Percentiles rank a stretch among this genome's conserved stretches.
phyloP scores from a whole-genome alignment of 2,797 vertebrate genomes.

The Tamandua tetradactyla region DNA sequence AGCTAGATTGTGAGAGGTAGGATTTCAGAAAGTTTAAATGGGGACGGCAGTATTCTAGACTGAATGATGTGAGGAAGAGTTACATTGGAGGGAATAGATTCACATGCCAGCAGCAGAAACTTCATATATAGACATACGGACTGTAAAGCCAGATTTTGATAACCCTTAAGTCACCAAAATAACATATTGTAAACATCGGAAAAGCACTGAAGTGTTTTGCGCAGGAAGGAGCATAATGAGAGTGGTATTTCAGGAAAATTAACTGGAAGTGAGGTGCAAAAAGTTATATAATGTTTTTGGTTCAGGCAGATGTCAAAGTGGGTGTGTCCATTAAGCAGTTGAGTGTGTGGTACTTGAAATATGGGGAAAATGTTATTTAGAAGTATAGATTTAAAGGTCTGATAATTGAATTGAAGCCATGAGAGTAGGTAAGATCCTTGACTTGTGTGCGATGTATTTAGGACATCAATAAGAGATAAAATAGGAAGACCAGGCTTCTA shows the following conservation, averaged over 20 bases:
- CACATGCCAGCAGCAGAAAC: background rate
- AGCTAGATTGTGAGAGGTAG: background rate
- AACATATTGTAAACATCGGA: background rate
- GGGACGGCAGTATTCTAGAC: background rate
- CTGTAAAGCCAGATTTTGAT: background rate
- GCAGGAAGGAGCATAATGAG: background rate
- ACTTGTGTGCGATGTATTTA: background rate
- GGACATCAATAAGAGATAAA: background rate
- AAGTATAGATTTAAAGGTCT: background rate
- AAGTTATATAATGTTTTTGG: background rate
- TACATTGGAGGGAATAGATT: background rate
- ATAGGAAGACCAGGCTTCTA: background rate
- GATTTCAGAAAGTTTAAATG: background rate
- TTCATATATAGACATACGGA: background rate
- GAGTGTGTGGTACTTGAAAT: background rate
- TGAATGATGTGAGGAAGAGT: background rate
- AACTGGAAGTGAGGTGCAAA: background rate
- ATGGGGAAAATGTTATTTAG: background rate
- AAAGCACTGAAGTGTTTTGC: constrained; percentile 21
- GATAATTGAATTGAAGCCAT: background rate
- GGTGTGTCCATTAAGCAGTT: background rate
- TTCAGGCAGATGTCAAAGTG: background rate
- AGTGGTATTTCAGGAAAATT: background rate
- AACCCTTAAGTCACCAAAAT: background rate
- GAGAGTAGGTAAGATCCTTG: background rate